phyloP scores from a whole-genome alignment of 2,113 vertebrate species.

The Callipepla californica region DNA sequence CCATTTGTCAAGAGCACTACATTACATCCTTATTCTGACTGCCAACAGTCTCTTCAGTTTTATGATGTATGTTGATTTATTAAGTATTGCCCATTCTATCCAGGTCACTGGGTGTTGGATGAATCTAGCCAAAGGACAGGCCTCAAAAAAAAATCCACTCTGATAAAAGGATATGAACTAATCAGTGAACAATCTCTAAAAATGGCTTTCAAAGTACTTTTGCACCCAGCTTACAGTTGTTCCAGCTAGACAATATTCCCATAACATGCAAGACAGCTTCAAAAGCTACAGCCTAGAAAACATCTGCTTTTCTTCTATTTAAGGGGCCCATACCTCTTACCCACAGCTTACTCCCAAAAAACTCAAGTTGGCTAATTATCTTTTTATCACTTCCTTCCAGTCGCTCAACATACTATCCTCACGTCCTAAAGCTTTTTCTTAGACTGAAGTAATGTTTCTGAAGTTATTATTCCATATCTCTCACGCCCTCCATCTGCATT shows the following conservation, averaged over 20 bases:
- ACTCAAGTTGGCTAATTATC: background rate
- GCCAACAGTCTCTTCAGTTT: background rate
- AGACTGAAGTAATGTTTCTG: background rate
- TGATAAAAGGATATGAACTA: background rate
- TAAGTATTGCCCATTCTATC: background rate
- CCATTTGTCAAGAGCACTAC: background rate
- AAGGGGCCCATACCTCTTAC: background rate
- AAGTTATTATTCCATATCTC: background rate
- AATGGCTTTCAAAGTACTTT: background rate
- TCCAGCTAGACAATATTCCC: background rate
- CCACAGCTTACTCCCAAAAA: background rate
- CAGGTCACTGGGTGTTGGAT: background rate
- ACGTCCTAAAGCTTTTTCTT: background rate
- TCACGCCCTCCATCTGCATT: background rate
- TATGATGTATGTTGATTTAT: background rate
- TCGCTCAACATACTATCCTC: background rate
- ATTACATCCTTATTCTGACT: background rate
- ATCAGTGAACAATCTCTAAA: background rate
- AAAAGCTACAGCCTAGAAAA: background rate
- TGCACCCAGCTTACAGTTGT: background rate
- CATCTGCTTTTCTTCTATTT: slow-evolving; percentile 4
- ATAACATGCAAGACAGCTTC: background rate
- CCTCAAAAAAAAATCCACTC: background rate
- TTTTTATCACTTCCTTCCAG: background rate
- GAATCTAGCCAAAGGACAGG: background rate